Evolutionary conservation across 1,140 invertebrate species (phyloP), one percentile per base, ranked within the genome.

Genomic region (Lethocerus indicus): DNA sequence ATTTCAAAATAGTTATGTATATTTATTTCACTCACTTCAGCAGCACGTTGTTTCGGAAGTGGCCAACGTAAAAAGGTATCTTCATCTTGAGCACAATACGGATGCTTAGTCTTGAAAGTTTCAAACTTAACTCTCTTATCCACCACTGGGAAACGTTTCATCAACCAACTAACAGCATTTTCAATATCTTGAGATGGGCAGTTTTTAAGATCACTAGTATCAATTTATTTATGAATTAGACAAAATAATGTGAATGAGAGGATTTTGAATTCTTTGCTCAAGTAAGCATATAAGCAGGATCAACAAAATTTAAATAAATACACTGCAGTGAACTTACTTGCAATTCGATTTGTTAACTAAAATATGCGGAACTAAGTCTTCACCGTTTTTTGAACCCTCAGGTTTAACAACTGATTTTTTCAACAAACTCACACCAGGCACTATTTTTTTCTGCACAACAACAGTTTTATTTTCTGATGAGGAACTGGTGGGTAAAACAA

Each of bases 121-220:
- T 24, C 13, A 5, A 37, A 20, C 5, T 24, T 29, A 27, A 47
- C 41, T 14, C 29, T n/a, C 2, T 39, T 12, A 25, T 42, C 36
- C 2, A 53, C 35, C 18, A 53, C 23, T 25, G 51, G 51, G 23
- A 53, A 35, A 18, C 35, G 40, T 39, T 46, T 41, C 14, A 53
- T 32, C 14, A 53, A 18, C 51, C 51, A 53, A 16, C 47, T 43
- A n/a, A 53, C 51, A n/a, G 51, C 46, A 14, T 28, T 21, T 29
- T 52, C 50, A 21, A 28, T 52, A 7, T 47, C 43, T 26, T 44
- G 42, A 7, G 25, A 13, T 5, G 42, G 25, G 25, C 29, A 47
- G 29, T 46, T 14, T n/a, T 24, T 13, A 40, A 51, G 24, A 14
- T 43, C 16, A 32, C 29, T 18, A 51, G 29, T 16, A 51, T 18